Evolutionary conservation across 2,113 vertebrate genomes (phyloP), one percentile per base, ranked within the genome.

Genomic region (Gobius niger): DNA sequence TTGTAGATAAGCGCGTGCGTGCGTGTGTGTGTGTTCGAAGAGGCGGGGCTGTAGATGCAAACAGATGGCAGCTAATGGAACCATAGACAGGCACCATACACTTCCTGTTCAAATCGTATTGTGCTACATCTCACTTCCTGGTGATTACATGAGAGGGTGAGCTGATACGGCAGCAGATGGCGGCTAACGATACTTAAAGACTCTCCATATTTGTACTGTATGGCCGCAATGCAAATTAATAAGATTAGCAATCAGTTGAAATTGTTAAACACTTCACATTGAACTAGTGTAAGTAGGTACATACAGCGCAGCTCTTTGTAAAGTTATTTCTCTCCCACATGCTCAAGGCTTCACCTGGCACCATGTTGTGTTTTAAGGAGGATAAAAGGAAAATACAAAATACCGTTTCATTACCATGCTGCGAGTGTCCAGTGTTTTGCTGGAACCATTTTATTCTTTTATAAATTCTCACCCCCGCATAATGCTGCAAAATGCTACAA

Each of bases 41-140:
- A 53, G n/a, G 12, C 70, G 7, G 52, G 18, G 63, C n/a, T 13
- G 59, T 63, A 54, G 82, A 86, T 61, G 75, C 74, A 69, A 77
- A 70, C 84, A 89, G 88, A 86, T 85, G 85, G 85, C 67, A 53
- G 79, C 70, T 85, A 84, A 84, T 77, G 78, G 74, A 24, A 34
- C 59, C 70, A 44, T 68, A 65, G 79, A 79, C 75, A 63, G 73
- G 52, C 47, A 68, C 68, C 76, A 72, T 82, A 67, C 72, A 77
- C 73, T 81, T 89, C 81, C 79, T 81, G 78, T 75, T 84, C 70
- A 54, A 82, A 80, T 78, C 75, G 72, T 63, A 85, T 82, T 89
- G 75, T 69, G 81, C 77, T 79, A 85, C 81, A 67, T 81, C 67
- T 16, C 56, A 82, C 83, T 81, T 87, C 87, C 80, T 81, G 52